Evolutionary conservation across 2,113 vertebrate genomes (phyloP).

Genomic region (Zosterops japonicus): DNA sequence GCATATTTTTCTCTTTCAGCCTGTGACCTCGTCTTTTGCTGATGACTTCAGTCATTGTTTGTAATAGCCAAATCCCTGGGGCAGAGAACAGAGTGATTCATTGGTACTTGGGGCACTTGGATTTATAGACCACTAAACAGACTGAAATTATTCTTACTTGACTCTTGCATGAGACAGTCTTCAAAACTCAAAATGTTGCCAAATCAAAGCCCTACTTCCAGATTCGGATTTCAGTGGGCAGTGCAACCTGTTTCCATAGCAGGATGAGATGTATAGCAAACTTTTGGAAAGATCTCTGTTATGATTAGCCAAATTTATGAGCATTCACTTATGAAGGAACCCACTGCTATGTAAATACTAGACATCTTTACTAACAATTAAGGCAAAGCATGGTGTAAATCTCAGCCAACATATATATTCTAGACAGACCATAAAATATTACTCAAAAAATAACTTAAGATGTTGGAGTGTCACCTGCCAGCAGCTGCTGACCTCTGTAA

Average conservation of each 20-base stretch:
- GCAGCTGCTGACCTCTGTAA: neutral
- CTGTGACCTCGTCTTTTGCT: slow-evolving; percentile 36
- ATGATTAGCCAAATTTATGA: neutral
- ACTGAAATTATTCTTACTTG: slow-evolving; percentile 52
- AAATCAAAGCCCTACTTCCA: neutral
- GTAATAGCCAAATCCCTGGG: slow-evolving; percentile 49
- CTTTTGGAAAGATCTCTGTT: neutral
- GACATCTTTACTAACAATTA: neutral
- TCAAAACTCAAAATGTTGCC: slow-evolving; percentile 43
- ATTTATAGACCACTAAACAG: slow-evolving; percentile 63
- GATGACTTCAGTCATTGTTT: slow-evolving; percentile 71
- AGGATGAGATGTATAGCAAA: neutral
- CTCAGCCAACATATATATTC: neutral
- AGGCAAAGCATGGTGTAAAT: neutral
- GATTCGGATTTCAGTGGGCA: slow-evolving; percentile 16
- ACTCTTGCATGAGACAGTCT: slow-evolving; percentile 38
- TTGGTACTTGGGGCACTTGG: slow-evolving; percentile 54
- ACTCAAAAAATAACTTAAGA: neutral
- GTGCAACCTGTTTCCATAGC: slow-evolving; percentile 18
- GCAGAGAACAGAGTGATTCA: slow-evolving; percentile 66
- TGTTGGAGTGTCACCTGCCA: neutral
- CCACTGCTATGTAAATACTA: neutral
- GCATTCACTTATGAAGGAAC: neutral
- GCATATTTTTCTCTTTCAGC: slow-evolving; percentile 58
- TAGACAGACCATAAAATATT: neutral